Evolutionary conservation across 2,888 invertebrate genomes (phyloP).

Genomic region (Hololepta plana): DNA sequence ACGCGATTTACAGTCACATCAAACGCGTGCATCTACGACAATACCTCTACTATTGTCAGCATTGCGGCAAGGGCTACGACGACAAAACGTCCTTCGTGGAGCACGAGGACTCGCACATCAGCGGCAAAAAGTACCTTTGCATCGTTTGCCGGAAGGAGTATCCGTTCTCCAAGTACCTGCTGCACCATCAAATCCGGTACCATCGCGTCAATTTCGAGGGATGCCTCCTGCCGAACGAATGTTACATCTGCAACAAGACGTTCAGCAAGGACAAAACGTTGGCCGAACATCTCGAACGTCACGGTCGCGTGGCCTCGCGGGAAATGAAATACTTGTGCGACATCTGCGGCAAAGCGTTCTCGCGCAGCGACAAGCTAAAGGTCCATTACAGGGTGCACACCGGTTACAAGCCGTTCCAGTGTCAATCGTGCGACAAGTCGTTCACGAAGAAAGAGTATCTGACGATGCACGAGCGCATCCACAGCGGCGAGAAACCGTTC

Average conservation of each 20-base stretch:
- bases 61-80: slow-evolving; percentile 31
- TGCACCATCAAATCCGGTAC: slow-evolving; percentile 17
- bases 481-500: slow-evolving; percentile 17
- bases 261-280: slow-evolving; percentile 20
- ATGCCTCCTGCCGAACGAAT: slow-evolving; percentile 24
- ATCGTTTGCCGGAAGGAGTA: slow-evolving; percentile 27
- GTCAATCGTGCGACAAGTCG: slow-evolving; percentile 16
- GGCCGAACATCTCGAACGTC: slow-evolving; percentile 27
- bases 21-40: slow-evolving; percentile 33
- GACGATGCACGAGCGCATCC: slow-evolving; percentile 15
- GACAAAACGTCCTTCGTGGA: slow-evolving; percentile 26
- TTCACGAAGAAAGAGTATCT: slow-evolving; percentile 15
- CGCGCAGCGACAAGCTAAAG: slow-evolving; percentile 17
- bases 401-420: slow-evolving; percentile 15
- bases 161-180: slow-evolving; percentile 16
- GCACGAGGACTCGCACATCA: slow-evolving; percentile 26
- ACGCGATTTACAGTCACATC: slow-evolving; percentile 31
- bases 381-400: slow-evolving; percentile 16
- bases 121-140: slow-evolving; percentile 25
- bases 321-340: slow-evolving; percentile 12
- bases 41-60: slow-evolving; percentile 27
- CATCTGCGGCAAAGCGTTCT: slow-evolving; percentile 19
- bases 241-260: slow-evolving; percentile 16
- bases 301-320: too few relatives aligned
- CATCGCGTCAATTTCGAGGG: slow-evolving; percentile 23